Base-by-base conservation (phyloP, 2,888 invertebrate genomes). In the Coronaproctus castanopsis region DNA sequence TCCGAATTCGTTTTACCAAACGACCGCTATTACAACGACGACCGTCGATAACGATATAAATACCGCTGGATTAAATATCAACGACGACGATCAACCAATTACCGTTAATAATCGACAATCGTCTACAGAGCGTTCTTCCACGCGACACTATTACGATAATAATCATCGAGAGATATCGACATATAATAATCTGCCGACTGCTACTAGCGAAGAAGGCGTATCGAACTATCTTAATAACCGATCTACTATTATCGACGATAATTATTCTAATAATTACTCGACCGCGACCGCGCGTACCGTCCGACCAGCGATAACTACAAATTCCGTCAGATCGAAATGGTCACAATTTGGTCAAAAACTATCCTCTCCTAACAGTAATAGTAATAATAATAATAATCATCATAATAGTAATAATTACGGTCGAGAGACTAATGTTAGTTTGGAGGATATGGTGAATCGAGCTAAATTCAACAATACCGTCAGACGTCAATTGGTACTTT, bases 361-460 rank as follows among this genome's bases (percentile, higher is more conserved):
- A 5, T 8, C 14, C 5, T 5, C 8, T 14, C 5, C 5, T 14
- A 14, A 36, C 36, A 5, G 36, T 14, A 36, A 36, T 8, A 14
- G 14, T 8, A 36, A 36, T 5, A 14, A 55, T 49, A 8, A 56
- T 58, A 50, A 2, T n/a, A 24, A 14, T 71, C 76, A 82, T 79
- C n/a, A n/a, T n/a, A n/a, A n/a, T n/a, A n/a, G n/a, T n/a, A n/a
- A n/a, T n/a, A n/a, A n/a, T n/a, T n/a, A n/a, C n/a, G n/a, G n/a
- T n/a, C n/a, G n/a, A n/a, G n/a, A n/a, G n/a, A n/a, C n/a, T n/a
- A n/a, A n/a, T n/a, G n/a, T n/a, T n/a, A 59, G 71, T 80, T 0
- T 79, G 58, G 80, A 86, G 77, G 79, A 80, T 62, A 84, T 86
- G 50, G 87, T 88, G 87, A 82, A 83, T 67, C 83, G 85, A 69